Base-by-base conservation (phyloP, 2,888 invertebrate species). In the Miltochrista miniata region DNA sequence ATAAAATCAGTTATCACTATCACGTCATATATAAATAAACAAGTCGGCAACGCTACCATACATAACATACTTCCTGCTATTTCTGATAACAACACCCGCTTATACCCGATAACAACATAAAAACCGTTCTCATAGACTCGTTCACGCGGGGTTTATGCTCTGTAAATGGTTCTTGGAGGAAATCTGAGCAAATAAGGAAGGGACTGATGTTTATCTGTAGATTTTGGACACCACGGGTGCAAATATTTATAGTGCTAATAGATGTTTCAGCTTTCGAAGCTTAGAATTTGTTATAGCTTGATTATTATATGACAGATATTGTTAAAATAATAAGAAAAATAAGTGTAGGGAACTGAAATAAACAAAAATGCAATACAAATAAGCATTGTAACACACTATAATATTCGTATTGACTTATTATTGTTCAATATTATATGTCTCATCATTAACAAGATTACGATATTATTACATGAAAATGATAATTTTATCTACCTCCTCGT, bases 121-220 rank as follows among this genome's bases (percentile, higher is more conserved):
- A 60, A 54, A 57, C 37, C 31, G 14, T 41, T 43, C 48, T 54
- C 59, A 46, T 33, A 42, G 48, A 48, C 51, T 46, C 55, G 52
- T 49, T 61, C 63, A 49, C 35, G 48, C 39, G 47, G 43, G 30
- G 42, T 56, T 57, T 53, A 57, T 43, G 44, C 47, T 40, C 35
- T 39, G 56, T 62, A 66, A 56, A 59, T 44, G 45, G 18, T 38
- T 38, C 36, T 36, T 38, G 43, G 55, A 53, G 64, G 55, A 66
- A 58, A 67, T 56, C 54, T 43, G 43, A 50, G 7, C 48, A 46
- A 58, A 58, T 56, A 61, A 61, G 44, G 50, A 45, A 55, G 51
- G 54, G 49, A 64, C 54, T 56, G 39, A 18, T 44, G 50, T 52
- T 65, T 65, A 65, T 65, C 66, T 51, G 58, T 53, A 15, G 40